Evolutionary conservation across 2,888 invertebrate genomes (phyloP).

Genomic region (Zaprionus bogoriensis): DNA sequence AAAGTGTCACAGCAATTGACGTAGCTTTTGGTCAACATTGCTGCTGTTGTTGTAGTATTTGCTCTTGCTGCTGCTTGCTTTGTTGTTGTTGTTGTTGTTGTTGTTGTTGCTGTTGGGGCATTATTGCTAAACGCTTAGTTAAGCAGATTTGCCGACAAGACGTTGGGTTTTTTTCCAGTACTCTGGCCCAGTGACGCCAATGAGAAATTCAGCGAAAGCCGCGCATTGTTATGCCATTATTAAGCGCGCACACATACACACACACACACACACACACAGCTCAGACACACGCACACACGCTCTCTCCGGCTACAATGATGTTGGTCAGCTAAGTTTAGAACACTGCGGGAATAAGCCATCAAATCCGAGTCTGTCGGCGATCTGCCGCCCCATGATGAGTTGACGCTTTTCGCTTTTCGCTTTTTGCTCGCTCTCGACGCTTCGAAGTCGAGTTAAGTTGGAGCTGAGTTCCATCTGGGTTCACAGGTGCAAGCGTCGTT

Average conservation of each 20-base stretch:
- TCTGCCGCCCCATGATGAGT: slow-evolving; percentile 19
- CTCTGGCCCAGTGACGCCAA: slow-evolving; percentile 36
- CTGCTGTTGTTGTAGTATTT: background rate
- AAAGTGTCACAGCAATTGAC: slow-evolving; percentile 44
- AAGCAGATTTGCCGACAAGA: background rate
- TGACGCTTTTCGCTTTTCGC: slow-evolving; percentile 3
- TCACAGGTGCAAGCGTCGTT: background rate
- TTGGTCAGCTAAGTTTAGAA: slow-evolving; percentile 46
- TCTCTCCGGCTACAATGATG: slow-evolving; percentile 35
- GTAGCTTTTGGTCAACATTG: slow-evolving; percentile 28
- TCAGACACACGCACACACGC: background rate
- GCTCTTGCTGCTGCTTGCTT: background rate
- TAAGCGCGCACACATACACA: slow-evolving; percentile 10
- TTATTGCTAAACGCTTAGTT: slow-evolving; percentile 14
- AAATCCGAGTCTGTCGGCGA: background rate
- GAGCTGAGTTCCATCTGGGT: slow-evolving; percentile 2
- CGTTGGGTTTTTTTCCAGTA: slow-evolving; percentile 32
- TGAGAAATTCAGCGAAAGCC: slow-evolving; percentile 53
- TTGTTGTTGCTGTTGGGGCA: background rate
- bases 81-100: slow-evolving; percentile 8
- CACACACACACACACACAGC: background rate
- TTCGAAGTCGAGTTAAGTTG: slow-evolving; percentile 13
- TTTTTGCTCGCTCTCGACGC: no score
- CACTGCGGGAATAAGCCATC: slow-evolving; percentile 20
- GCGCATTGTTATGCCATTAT: slow-evolving; percentile 28